Conservation (phyloP, 2,113 vertebrate species). For the Paracanthobrama guichenoti region DNA sequence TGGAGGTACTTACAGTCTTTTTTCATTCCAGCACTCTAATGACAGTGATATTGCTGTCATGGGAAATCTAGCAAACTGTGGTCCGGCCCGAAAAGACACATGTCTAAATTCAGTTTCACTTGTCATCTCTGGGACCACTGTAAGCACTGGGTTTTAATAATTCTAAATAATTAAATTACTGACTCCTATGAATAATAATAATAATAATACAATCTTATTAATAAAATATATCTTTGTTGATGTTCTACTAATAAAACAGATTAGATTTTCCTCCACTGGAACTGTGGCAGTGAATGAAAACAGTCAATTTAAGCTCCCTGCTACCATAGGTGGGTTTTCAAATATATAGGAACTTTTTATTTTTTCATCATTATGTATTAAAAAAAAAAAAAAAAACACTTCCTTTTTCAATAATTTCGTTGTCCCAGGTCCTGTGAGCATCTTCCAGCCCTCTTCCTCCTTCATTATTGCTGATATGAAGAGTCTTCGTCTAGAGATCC, state of each 20-base stretch:
- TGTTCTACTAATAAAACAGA: slow-evolving; percentile 12
- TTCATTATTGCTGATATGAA: slow-evolving; percentile 26
- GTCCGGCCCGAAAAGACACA: slow-evolving; percentile 1
- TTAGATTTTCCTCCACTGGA: slow-evolving; percentile 35
- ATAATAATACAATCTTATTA: not conserved
- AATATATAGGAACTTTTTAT: not conserved
- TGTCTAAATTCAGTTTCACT: slow-evolving; percentile 43
- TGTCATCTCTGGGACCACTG: slow-evolving; percentile 15
- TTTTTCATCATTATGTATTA: not conserved
- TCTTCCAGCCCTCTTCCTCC: slow-evolving; percentile 41
- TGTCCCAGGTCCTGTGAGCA: slow-evolving; percentile 13
- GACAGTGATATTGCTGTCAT: slow-evolving; percentile 23
- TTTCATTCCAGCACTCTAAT: not conserved
- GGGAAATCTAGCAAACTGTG: slow-evolving; percentile 47
- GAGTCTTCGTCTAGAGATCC: slow-evolving; percentile 35
- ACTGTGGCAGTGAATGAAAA: slow-evolving; percentile 16
- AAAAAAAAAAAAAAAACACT: not conserved
- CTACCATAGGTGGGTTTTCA: slow-evolving; percentile 34
- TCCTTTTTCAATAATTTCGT: not conserved
- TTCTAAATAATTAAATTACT: not conserved
- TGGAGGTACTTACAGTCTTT: not conserved
- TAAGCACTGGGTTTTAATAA: slow-evolving; percentile 27
- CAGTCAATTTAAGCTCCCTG: slow-evolving; percentile 22
- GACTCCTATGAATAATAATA: not conserved
- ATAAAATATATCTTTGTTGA: not conserved